A percentile compares a stretch with the other conserved stretches of the same genome.
These are phyloP conservation scores for Toxotes chatareus DNA, from an alignment of 2,113 vertebrate species.

Conservation along the genomic window DNA sequence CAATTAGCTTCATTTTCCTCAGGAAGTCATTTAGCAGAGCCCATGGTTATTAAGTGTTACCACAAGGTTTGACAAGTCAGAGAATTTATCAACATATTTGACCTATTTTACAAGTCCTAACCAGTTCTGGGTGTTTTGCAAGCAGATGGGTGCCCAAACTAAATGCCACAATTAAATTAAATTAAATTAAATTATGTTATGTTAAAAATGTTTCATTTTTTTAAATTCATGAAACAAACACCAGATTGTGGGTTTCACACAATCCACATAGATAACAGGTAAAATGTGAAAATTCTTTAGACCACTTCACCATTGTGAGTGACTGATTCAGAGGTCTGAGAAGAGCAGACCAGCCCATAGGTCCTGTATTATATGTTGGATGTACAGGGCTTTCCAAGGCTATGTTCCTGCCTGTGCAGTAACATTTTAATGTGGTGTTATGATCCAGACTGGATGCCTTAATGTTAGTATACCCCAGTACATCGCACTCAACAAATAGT, in stretches of 20 bases:
- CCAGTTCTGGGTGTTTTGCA: neutral
- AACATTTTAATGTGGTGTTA: neutral
- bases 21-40: neutral
- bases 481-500: neutral
- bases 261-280: slow-evolving; percentile 18
- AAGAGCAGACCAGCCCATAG: neutral
- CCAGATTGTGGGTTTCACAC: no score
- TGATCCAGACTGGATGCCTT: neutral
- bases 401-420: neutral
- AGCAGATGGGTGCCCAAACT: neutral
- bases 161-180: no score
- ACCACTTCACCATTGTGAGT: neutral
- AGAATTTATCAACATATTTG: neutral
- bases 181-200: no score
- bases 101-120: neutral
- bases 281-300: slow-evolving; percentile 17
- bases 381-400: neutral
- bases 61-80: neutral
- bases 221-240: no score
- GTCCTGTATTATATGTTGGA: neutral
- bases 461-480: neutral
- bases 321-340: neutral
- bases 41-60: neutral
- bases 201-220: no score
- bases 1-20: neutral